phyloP scores from a whole-genome alignment of 2,113 vertebrate species.

The Toxotes chatareus region DNA sequence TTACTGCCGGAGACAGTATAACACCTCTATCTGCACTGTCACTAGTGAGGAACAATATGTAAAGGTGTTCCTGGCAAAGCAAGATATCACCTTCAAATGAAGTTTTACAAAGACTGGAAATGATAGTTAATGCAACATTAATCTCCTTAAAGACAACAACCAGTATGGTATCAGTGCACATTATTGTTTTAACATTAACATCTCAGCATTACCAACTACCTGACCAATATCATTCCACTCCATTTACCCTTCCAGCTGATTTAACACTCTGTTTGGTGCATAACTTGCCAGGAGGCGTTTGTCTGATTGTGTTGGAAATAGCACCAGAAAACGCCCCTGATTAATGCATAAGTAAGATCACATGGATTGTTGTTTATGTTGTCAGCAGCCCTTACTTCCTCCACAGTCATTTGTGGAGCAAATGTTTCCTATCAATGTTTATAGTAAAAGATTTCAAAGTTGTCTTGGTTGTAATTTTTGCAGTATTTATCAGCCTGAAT shows the following conservation, averaged over 20 bases:
- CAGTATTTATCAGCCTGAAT: slow-evolving; percentile 2
- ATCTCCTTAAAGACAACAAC: slow-evolving; percentile 36
- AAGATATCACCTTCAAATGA: too few species aligned
- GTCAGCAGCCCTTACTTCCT: not conserved
- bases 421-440: not conserved
- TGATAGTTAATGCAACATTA: not conserved
- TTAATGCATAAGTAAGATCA: slow-evolving; percentile 54
- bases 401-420: not conserved
- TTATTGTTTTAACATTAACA: slow-evolving; percentile 52
- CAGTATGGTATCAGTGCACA: slow-evolving; percentile 19
- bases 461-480: not conserved
- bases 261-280: slow-evolving; percentile 62
- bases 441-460: not conserved
- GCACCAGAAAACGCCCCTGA: slow-evolving; percentile 39
- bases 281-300: slow-evolving; percentile 47
- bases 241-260: slow-evolving; percentile 39
- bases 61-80: too few species aligned
- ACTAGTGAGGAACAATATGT: too few species aligned
- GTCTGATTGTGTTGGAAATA: slow-evolving; percentile 55
- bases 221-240: slow-evolving; percentile 36
- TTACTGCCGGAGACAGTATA: too few species aligned
- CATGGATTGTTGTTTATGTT: slow-evolving; percentile 30
- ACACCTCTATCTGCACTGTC: too few species aligned
- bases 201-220: slow-evolving; percentile 30
- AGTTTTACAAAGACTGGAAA: too few species aligned